These are phyloP conservation scores for Seladonia tumulorum DNA, from an alignment of 2,888 invertebrate species.

Conservation along the genomic window DNA sequence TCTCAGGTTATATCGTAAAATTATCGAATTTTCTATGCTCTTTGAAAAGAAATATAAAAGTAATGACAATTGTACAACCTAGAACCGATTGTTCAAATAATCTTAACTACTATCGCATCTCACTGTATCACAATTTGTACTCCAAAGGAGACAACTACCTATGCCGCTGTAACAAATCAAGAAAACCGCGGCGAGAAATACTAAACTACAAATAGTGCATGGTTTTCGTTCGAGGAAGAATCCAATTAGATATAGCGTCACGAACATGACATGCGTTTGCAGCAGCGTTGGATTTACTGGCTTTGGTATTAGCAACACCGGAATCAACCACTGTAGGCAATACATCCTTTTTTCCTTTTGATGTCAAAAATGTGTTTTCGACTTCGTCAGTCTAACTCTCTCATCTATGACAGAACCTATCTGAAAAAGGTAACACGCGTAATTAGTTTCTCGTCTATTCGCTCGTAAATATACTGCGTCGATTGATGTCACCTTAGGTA, in stretches of 20 bases:
- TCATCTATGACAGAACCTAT: conserved; percentile 57
- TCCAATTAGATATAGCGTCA: conserved; percentile 97
- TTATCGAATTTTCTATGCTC: conserved; percentile 23
- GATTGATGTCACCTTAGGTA: conserved; percentile 22
- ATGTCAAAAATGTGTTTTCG: conserved; percentile 37
- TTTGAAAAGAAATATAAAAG: conserved; percentile 26
- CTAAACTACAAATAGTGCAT: conserved; percentile 98
- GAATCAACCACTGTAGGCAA: conserved; percentile 98
- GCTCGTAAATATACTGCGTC: not conserved
- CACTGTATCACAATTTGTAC: conserved; percentile 89
- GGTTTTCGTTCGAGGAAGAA: conserved; percentile 99
- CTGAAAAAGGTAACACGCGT: conserved; percentile 26
- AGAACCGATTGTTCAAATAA: conserved; percentile 13
- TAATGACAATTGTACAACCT: conserved; percentile 29
- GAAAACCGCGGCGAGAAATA: conserved; percentile 96
- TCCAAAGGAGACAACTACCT: conserved; percentile 97
- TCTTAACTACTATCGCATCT: conserved; percentile 80
- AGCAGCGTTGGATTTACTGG: conserved; percentile 98
- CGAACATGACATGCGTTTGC: conserved; percentile 98
- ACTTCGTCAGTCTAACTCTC: conserved; percentile 40
- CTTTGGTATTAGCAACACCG: conserved; percentile 98
- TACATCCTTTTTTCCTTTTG: conserved; percentile 88
- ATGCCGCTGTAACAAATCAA: conserved; percentile 98
- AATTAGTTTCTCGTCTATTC: conserved; percentile 13
- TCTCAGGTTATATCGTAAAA: conserved; percentile 5